A percentile compares a stretch with the other conserved stretches of the same genome.
Evolutionary conservation across 1,140 invertebrate genomes (phyloP).

Genomic region (Telenomus remus): DNA sequence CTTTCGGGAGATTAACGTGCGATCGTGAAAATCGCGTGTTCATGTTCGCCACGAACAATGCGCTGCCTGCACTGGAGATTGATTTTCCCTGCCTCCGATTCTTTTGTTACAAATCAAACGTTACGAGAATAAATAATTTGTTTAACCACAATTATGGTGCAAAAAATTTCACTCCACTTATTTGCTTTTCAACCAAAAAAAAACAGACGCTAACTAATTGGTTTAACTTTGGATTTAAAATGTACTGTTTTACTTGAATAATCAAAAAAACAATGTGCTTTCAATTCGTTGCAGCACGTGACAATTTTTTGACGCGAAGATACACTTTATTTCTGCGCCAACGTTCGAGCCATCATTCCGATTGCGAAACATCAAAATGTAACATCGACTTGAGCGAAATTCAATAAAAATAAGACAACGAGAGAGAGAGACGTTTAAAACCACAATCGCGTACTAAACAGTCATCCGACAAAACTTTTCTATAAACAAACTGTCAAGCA

Average conservation of each 20-base stretch:
- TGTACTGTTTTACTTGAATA: no score
- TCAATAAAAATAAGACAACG: not conserved
- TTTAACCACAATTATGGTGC: no score
- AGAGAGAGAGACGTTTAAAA: not conserved
- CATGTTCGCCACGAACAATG: conserved; percentile 34
- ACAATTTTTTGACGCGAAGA: no score
- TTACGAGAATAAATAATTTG: not conserved
- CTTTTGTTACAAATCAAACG: conserved; percentile 5
- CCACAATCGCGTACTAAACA: not conserved
- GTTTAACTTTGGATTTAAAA: no score
- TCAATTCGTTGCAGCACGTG: no score
- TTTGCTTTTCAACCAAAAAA: no score
- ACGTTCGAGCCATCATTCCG: no score
- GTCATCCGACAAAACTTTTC: not conserved
- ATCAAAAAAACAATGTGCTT: no score
- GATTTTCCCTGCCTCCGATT: not conserved
- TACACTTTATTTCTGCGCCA: no score
- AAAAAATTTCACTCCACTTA: no score
- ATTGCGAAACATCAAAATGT: not conserved
- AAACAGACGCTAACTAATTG: no score
- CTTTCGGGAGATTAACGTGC: conserved; percentile 48
- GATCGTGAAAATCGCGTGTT: conserved; percentile 47
- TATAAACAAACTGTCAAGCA: not conserved
- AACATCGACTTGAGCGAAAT: not conserved
- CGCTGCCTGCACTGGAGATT: conserved; percentile 23